Evolutionary conservation across 1,140 invertebrate genomes (phyloP), one percentile per base, ranked within the genome.

Genomic region (Caerostris darwini): DNA sequence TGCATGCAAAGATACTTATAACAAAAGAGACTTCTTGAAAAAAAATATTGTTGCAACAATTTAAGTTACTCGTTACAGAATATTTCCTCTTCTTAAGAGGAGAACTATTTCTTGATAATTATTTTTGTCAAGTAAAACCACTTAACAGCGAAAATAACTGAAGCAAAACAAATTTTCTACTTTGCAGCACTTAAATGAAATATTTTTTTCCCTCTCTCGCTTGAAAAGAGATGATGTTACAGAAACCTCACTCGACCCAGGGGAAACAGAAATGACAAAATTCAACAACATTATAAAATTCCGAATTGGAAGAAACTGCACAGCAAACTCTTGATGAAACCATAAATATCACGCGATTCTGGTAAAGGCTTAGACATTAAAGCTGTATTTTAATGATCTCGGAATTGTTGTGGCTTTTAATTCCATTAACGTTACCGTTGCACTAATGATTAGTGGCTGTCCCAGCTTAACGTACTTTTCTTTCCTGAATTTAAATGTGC

Each of bases 331-430:
- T 5, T 58, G 82, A 85, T 58, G 54, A 57, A 19, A 17, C 67
- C 34, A 90, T 71, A 90, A 90, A 90, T 90, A 71, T 34, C 56
- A 57, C 19, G 54, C 56, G n/a, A 69, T 34, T 57, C 64, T 5
- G 56, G 50, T 90, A 71, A 90, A 90, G 50, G 67, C 54, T 7
- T 4, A 17, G 12, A 58, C 88, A 90, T 90, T 90, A 90, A 90
- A 90, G 56, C 64, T 53, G 88, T 90, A 85, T 71, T 90, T 90
- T 90, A 90, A 90, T 90, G 88, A 90, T 56, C 88, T 90, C 12
- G 5, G 64, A 87, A 34, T 87, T 90, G 88, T 90, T 90, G 88
- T 77, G 88, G 88, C 67, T 90, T 90, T 90, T 90, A 90, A 90
- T 71, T 77, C 67, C 54, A 71, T 57, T 50, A 71, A 53, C 67